A percentile compares a stretch with the other conserved stretches of the same genome.
phyloP scores from a whole-genome alignment of 2,888 invertebrate genomes.

The Cancer borealis region DNA sequence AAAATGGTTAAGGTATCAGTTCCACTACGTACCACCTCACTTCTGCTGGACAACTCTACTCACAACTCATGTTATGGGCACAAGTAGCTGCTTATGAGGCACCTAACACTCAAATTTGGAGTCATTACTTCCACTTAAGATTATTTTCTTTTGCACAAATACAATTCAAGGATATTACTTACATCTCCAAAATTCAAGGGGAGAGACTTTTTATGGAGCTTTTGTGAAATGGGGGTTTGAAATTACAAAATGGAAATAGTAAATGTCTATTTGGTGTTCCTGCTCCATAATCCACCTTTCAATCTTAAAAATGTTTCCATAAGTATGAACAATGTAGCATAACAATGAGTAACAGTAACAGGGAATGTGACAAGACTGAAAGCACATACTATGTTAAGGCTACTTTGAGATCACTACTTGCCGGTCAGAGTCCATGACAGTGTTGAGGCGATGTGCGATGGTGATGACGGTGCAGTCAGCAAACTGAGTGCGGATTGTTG shows the following conservation, averaged over 20 bases:
- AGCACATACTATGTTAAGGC: background rate
- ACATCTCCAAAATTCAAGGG: background rate
- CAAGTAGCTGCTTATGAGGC: background rate
- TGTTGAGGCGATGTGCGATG: constrained; percentile 95
- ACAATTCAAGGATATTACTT: background rate
- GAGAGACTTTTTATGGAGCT: background rate
- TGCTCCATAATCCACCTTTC: no score
- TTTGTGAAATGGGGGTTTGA: no score
- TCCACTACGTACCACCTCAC: background rate
- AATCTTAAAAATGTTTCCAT: no score
- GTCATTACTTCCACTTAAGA: background rate
- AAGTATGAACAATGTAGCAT: background rate
- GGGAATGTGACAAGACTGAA: background rate
- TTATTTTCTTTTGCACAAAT: background rate
- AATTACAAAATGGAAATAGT: no score
- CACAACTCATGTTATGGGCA: background rate
- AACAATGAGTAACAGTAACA: background rate
- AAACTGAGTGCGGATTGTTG: constrained; percentile 92
- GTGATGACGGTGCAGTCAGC: constrained; percentile 92
- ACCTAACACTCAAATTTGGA: background rate
- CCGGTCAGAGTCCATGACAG: constrained; percentile 91
- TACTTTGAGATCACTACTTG: background rate
- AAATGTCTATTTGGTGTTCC: no score
- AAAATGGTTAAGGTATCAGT: no score
- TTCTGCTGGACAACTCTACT: no score